Evolutionary conservation across 2,888 invertebrate species (phyloP), one percentile per base, ranked within the genome.

Genomic region (Melanostoma mellinum): DNA sequence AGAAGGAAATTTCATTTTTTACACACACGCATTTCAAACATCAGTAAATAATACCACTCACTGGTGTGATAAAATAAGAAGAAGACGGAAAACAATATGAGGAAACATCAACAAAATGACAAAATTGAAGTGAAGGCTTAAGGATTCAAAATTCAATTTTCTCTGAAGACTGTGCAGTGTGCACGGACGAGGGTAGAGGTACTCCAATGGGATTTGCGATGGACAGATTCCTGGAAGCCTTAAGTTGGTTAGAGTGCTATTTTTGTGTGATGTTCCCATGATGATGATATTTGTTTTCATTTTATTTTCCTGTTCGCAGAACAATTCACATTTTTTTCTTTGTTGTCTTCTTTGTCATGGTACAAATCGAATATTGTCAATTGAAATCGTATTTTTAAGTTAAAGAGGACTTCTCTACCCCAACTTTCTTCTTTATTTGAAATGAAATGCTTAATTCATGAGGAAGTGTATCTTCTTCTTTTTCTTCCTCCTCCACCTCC

Each of bases 91-190:
- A 52, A 56, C 52, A 71, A 38, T 75, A 68, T 69, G 74, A 74
- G 73, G 69, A 67, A 84, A 79, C 74, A 79, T 84, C 84, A 84
- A 84, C 79, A 79, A 84, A 69, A 84, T 84, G 84, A 79, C 74
- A 74, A 74, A 84, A 84, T 79, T 79, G 79, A 84, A 84, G 84
- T 79, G 71, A 84, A 79, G 79, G 84, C 79, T 84, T 75, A 74
- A 84, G 84, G 84, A 84, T 79, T 79, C 84, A 84, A 75, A 84
- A 84, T 84, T 84, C 79, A 84, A 84, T 84, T 84, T 84, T 63
- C 71, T 79, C 65, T 48, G 58, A 84, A 79, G 74, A 74, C 61
- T 36, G 20, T 60, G 8, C 20, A 74, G 55, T 36, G 20, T 60
- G 8, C 20, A 30, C 10, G 9, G 36, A 44, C 40, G 36, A 9